phyloP scores from a whole-genome alignment of 2,113 vertebrate species.

The Isurus oxyrinchus region DNA sequence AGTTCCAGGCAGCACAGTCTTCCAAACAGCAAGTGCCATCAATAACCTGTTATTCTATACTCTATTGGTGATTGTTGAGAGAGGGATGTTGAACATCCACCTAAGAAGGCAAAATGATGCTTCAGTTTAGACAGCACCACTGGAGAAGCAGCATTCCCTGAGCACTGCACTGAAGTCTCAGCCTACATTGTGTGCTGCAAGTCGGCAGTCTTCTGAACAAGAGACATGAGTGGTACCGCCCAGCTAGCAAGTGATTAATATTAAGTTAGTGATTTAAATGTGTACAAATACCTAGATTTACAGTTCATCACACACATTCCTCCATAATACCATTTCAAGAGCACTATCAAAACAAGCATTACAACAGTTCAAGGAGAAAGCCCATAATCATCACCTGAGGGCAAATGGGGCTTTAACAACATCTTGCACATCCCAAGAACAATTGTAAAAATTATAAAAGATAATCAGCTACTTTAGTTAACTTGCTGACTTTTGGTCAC shows the following conservation, averaged over 20 bases:
- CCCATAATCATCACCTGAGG: too few species aligned
- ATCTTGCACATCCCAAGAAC: too few species aligned
- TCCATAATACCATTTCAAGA: too few species aligned
- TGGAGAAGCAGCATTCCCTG: not conserved
- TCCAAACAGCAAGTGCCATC: not conserved
- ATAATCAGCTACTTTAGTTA: too few species aligned
- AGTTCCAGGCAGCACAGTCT: not conserved
- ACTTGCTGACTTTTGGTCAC: too few species aligned
- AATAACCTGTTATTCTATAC: not conserved
- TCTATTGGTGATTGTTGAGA: not conserved
- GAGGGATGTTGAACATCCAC: not conserved
- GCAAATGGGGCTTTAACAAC: too few species aligned
- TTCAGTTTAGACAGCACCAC: not conserved
- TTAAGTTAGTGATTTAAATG: not conserved
- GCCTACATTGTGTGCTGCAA: not conserved
- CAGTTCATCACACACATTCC: not conserved
- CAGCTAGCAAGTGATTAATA: not conserved
- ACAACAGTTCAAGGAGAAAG: too few species aligned
- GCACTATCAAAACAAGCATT: too few species aligned
- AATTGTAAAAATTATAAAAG: too few species aligned
- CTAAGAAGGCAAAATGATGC: not conserved
- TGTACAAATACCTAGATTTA: not conserved
- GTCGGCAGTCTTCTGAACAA: not conserved
- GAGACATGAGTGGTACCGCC: not conserved
- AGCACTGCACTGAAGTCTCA: not conserved